Evolutionary conservation across 2,888 invertebrate genomes (phyloP), one percentile per base, ranked within the genome.

Genomic region (Epinotia brunnichana): DNA sequence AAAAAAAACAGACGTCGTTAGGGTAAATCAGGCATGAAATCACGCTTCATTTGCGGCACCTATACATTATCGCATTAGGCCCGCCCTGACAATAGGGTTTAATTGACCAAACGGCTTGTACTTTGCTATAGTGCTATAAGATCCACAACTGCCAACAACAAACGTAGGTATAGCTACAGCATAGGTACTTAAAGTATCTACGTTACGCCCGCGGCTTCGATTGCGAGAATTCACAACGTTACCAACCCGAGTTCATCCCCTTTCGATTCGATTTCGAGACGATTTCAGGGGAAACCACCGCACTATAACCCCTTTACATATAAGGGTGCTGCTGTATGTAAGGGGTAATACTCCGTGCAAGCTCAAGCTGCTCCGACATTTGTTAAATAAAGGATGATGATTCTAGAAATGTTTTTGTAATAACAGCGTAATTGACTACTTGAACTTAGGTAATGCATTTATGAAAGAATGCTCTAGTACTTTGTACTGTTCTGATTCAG

Each of bases 41-140:
- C 74, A 75, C 75, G 74, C 69, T 68, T 76, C 76, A 77, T 80
- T 80, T 75, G 71, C 17, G 74, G 69, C 56, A 66, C 68, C 70
- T 76, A 74, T 79, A 76, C 75, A 70, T 63, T 69, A 69, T 64
- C 74, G 73, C 70, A 77, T 76, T 78, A 73, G 75, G 41, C 51
- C 59, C 73, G 74, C 51, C 59, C 73, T 74, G 76, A 77, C 75
- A 78, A 79, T 76, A 74, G 64, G 41, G 71, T 63, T 75, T 76
- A 78, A 81, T 78, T 76, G 78, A 75, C 75, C 69, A 76, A 69
- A 71, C 63, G 21, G 44, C 29, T 21, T 17, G 44, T 63, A 15
- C 29, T 11, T 29, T 57, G 7, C 48, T 48, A 15, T 15, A 29
- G 35, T 35, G 35, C 15, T 44, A 5, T 48, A 48, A 48, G 48